Conservation (phyloP, 2,113 vertebrate genomes). For the Hemichromis elongatus region DNA sequence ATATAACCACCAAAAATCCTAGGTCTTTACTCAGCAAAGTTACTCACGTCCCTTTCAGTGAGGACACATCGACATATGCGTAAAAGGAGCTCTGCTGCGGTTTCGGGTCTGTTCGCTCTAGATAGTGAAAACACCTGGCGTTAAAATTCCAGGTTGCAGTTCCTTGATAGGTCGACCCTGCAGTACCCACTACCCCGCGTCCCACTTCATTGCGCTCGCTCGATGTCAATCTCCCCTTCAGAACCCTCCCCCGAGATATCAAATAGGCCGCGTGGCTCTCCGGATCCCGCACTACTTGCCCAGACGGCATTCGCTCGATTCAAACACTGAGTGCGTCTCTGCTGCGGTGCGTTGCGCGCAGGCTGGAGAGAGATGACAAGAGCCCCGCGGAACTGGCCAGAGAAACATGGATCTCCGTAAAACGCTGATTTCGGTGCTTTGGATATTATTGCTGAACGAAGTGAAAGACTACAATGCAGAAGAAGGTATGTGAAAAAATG, state of each 20-base stretch:
- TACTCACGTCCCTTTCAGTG: background rate
- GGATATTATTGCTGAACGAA: constrained; percentile 72
- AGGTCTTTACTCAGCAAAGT: background rate
- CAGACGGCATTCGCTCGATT: constrained; percentile 31
- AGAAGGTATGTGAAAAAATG: constrained; percentile 68
- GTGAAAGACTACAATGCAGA: constrained; percentile 50
- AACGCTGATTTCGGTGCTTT: constrained; percentile 63
- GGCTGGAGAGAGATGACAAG: constrained; percentile 71
- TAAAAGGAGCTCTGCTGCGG: background rate
- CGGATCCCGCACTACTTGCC: constrained; percentile 36
- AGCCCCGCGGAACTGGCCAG: constrained; percentile 61
- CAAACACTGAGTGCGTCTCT: constrained; percentile 42
- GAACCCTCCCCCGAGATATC: constrained; percentile 67
- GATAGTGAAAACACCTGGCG: constrained; percentile 39
- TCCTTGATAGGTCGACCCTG: constrained; percentile 49
- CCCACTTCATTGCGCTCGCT: constrained; percentile 42
- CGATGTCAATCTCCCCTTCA: constrained; percentile 45
- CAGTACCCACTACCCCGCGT: background rate
- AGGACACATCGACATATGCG: background rate
- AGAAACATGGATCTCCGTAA: constrained; percentile 74
- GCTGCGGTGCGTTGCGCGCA: constrained; percentile 60
- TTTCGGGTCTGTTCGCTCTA: background rate
- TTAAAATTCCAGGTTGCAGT: background rate
- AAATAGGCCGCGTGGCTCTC: constrained; percentile 50
- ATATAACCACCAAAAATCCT: background rate